phyloP scores from a whole-genome alignment of 2,888 invertebrate genomes.

The Aphodius granarius region DNA sequence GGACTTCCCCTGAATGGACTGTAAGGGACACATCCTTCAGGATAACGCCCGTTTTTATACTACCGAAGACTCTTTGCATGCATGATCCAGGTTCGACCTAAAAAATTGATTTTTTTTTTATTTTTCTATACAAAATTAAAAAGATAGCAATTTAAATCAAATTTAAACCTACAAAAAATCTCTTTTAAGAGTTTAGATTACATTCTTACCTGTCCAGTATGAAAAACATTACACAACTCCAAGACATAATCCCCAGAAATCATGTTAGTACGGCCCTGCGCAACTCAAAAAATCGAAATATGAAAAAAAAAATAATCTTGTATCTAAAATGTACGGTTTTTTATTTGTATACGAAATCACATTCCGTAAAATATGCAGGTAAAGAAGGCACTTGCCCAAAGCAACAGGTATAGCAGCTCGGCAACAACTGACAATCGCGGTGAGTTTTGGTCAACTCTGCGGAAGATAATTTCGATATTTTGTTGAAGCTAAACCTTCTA shows the following conservation, averaged over 20 bases:
- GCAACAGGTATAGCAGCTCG: slow-evolving; percentile 20
- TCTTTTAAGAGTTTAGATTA: too few relatives aligned
- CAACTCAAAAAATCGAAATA: neutral
- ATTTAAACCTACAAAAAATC: too few relatives aligned
- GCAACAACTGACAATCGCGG: slow-evolving; percentile 24
- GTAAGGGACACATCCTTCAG: slow-evolving; percentile 90
- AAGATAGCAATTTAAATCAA: too few relatives aligned
- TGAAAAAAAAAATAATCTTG: slow-evolving; percentile 1
- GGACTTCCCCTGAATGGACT: slow-evolving; percentile 90
- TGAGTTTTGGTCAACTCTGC: slow-evolving; percentile 21
- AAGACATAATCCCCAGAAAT: slow-evolving; percentile 82
- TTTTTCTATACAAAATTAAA: neutral
- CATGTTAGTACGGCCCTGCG: slow-evolving; percentile 60
- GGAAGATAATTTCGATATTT: slow-evolving; percentile 29
- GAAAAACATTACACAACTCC: slow-evolving; percentile 85
- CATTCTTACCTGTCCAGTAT: slow-evolving; percentile 79
- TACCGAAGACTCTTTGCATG: slow-evolving; percentile 73
- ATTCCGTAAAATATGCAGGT: neutral
- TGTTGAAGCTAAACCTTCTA: slow-evolving; percentile 18
- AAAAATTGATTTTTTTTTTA: neutral
- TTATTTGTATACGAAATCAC: neutral
- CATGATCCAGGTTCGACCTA: slow-evolving; percentile 82
- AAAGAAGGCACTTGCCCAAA: neutral
- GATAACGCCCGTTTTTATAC: slow-evolving; percentile 81
- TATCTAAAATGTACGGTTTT: neutral